A percentile compares a stretch with the other conserved stretches of the same genome.
Evolutionary conservation across 1,140 invertebrate genomes (phyloP).

Genomic region (Temnothorax curvispinosus): DNA sequence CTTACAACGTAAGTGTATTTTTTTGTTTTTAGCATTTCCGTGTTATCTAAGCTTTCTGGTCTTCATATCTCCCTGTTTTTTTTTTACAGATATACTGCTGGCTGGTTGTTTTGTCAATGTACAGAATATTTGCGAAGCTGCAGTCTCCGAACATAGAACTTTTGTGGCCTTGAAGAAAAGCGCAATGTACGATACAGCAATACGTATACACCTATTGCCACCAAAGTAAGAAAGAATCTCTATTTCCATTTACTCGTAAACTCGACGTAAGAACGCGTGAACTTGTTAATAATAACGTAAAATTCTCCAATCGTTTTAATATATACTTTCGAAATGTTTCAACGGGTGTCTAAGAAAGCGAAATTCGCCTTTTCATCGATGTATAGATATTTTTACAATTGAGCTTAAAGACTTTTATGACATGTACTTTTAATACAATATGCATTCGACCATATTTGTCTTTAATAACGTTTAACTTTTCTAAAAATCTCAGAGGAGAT

Average conservation of each 20-base stretch:
- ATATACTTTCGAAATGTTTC: not conserved
- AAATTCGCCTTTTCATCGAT: slow-evolving; percentile 11
- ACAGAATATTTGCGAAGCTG: slow-evolving; percentile 91
- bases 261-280: not conserved
- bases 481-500: not conserved
- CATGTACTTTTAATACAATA: not conserved
- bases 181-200: not conserved
- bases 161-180: slow-evolving; percentile 87
- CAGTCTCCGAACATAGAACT: slow-evolving; percentile 96
- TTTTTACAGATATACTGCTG: slow-evolving; percentile 93
- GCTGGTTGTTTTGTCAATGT: slow-evolving; percentile 93
- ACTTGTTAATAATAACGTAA: not conserved
- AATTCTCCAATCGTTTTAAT: not conserved
- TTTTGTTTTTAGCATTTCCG: not conserved
- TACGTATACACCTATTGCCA: slow-evolving; percentile 65
- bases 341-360: not conserved
- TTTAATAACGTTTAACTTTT: slow-evolving; percentile 20
- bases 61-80: slow-evolving; percentile 73
- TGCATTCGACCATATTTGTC: not conserved
- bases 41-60: not conserved
- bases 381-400: not conserved
- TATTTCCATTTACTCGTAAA: slow-evolving; percentile 19
- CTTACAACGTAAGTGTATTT: slow-evolving; percentile 92
- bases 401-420: not conserved
- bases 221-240: slow-evolving; percentile 72